Evolutionary conservation across 1,140 invertebrate species (phyloP).

Genomic region (Macrobrachium rosenbergii): DNA sequence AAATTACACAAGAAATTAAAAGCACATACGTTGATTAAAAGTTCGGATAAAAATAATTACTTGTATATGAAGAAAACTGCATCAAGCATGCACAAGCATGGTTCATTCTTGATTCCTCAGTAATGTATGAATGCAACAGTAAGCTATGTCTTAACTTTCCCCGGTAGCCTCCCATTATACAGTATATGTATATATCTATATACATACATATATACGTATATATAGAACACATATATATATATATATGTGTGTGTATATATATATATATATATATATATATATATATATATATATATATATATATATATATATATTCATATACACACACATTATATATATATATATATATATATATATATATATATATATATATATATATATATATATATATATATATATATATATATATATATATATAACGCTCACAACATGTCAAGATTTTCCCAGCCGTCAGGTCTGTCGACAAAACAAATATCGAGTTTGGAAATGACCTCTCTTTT

Average conservation of each 20-base stretch:
- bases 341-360: not conserved
- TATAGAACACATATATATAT: conserved; percentile 12
- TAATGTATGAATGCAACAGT: no score
- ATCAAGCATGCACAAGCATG: no score
- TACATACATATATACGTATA: conserved; percentile 15
- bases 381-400: not conserved
- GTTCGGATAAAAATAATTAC: no score
- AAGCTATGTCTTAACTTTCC: no score
- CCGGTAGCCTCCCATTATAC: no score
- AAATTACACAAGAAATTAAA: no score
- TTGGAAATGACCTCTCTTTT: not conserved
- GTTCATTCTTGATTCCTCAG: no score
- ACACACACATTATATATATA: not conserved
- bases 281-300: not conserved
- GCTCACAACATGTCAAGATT: not conserved
- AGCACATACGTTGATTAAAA: no score
- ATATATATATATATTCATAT: not conserved
- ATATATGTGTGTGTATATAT: conserved; percentile 2
- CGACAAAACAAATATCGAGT: not conserved
- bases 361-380: conserved; percentile 19
- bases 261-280: conserved; percentile 7
- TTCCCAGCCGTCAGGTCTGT: not conserved
- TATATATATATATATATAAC: not conserved
- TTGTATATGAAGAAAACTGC: no score
- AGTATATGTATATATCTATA: not conserved